Evolutionary conservation across 2,797 vertebrate genomes (phyloP).

Genomic region (Parotocinclus haroldoi): DNA sequence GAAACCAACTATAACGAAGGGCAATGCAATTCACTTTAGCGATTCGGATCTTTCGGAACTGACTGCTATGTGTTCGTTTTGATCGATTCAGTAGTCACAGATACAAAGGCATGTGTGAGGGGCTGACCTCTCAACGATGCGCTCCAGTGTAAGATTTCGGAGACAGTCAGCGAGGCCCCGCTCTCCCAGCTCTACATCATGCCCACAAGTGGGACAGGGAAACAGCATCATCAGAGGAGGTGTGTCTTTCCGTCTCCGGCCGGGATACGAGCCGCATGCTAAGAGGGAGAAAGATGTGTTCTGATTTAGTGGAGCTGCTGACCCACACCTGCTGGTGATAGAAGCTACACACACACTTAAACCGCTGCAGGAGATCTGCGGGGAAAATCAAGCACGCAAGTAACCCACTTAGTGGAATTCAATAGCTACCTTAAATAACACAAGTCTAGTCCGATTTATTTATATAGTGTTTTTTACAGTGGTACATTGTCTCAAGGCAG

Average conservation of each 20-base stretch:
- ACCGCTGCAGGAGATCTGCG: background rate
- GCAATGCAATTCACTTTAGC: too few relatives aligned
- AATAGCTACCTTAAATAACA: too few relatives aligned
- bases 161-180: conserved; percentile 86
- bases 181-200: conserved; percentile 90
- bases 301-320: conserved; percentile 31
- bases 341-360: conserved; percentile 33
- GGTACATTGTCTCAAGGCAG: too few relatives aligned
- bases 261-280: conserved; percentile 92
- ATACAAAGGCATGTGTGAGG: too few relatives aligned
- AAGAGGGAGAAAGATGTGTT: conserved; percentile 19
- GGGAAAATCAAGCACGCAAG: too few relatives aligned
- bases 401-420: too few relatives aligned
- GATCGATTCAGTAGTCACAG: too few relatives aligned
- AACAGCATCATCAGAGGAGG: conserved; percentile 81
- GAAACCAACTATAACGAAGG: too few relatives aligned
- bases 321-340: conserved; percentile 36
- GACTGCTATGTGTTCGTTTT: too few relatives aligned
- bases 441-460: too few relatives aligned
- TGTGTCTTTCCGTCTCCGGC: conserved; percentile 78
- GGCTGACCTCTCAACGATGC: conserved; percentile 85
- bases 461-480: too few relatives aligned
- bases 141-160: conserved; percentile 93
- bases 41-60: too few relatives aligned
- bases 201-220: conserved; percentile 87